Evolutionary conservation across 2,113 vertebrate genomes (phyloP).

Genomic region (Catharus fuscescens): DNA sequence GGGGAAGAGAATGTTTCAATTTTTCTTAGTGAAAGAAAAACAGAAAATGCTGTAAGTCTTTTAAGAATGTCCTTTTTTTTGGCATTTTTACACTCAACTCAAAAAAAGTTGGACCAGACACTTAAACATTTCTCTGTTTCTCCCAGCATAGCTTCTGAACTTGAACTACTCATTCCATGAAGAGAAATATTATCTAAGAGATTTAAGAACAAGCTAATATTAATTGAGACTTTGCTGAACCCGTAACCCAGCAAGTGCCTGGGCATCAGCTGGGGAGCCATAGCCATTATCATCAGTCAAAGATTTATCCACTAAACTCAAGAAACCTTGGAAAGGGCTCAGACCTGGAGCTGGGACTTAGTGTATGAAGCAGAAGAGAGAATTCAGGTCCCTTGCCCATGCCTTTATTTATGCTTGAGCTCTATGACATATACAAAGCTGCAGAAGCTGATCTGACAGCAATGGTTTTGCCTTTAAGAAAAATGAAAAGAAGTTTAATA

Average conservation of each 20-base stretch:
- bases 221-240: background rate
- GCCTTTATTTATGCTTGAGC: background rate
- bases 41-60: background rate
- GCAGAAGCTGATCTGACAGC: background rate
- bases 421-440: background rate
- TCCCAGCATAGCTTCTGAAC: background rate
- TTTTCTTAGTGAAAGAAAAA: background rate
- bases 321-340: background rate
- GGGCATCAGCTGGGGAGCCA: background rate
- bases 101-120: background rate
- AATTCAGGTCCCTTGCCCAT: background rate
- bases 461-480: background rate
- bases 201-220: background rate
- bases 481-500: background rate
- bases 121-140: background rate
- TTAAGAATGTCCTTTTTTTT: background rate
- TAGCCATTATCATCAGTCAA: fast-evolving
- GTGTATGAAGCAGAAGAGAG: background rate
- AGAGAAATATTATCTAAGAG: background rate
- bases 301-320: background rate
- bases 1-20: background rate
- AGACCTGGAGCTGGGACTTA: background rate
- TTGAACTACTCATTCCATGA: background rate
- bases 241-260: background rate
- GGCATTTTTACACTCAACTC: background rate